Conservation (phyloP, 1,140 invertebrate species). For the Pemphigus obesinymphae region DNA sequence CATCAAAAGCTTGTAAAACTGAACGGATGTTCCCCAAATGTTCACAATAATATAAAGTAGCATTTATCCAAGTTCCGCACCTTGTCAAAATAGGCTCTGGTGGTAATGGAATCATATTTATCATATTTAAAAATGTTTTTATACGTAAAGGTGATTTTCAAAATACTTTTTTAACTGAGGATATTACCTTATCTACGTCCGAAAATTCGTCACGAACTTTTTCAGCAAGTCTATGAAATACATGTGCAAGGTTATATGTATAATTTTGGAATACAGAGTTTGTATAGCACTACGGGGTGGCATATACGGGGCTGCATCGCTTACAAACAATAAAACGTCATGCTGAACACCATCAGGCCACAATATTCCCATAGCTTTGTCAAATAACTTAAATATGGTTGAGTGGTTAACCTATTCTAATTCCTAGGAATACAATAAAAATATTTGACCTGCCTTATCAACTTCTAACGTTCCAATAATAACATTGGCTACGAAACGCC, state of each 20-base stretch:
- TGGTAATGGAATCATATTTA: conserved; percentile 26
- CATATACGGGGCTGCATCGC: not conserved
- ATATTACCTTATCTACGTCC: not conserved
- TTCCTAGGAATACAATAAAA: not conserved
- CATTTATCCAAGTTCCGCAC: no score
- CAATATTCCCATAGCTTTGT: no score
- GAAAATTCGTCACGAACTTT: not conserved
- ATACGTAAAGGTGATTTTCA: conserved; percentile 42
- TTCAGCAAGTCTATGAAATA: not conserved
- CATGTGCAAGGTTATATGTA: not conserved
- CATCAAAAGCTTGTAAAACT: no score
- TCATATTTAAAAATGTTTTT: conserved; percentile 15
- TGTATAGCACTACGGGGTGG: not conserved
- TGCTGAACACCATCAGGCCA: not conserved
- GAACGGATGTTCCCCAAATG: no score
- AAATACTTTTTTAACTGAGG: not conserved
- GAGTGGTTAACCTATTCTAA: not conserved
- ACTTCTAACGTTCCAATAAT: not conserved
- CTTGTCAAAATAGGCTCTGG: no score
- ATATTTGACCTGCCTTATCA: not conserved
- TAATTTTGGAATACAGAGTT: not conserved
- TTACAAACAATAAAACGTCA: not conserved
- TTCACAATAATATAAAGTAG: no score
- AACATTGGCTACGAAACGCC: not conserved
- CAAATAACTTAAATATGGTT: no score